These are phyloP conservation scores for Gallinago paraguaiae DNA, from an alignment of 2,113 vertebrate genomes.

Conservation along the genomic window DNA sequence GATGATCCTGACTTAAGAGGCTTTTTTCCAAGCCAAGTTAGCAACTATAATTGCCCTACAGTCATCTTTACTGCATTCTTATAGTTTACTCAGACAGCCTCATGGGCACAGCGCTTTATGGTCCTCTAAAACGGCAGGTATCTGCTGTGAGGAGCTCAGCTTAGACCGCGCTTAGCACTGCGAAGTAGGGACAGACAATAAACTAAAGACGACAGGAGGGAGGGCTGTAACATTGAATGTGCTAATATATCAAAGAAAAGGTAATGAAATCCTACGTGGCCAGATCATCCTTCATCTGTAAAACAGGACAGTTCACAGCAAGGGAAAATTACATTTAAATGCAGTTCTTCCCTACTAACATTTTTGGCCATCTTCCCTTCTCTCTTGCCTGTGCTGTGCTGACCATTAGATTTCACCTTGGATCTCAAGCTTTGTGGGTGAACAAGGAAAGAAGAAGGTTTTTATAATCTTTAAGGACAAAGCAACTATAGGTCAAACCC, in stretches of 20 bases:
- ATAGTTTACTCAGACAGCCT: not conserved
- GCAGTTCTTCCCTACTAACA: not conserved
- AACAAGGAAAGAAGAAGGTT: not conserved
- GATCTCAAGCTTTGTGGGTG: not conserved
- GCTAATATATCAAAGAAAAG: constrained; percentile 28
- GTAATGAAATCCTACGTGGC: not conserved
- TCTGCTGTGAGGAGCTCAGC: not conserved
- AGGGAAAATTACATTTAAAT: constrained; percentile 4
- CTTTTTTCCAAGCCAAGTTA: not conserved
- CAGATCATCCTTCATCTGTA: constrained; percentile 12
- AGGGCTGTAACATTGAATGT: constrained; percentile 36
- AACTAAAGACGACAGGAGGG: constrained; percentile 18
- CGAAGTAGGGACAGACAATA: not conserved
- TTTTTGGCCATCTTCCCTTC: not conserved
- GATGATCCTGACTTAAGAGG: not conserved
- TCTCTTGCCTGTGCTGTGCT: not conserved
- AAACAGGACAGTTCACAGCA: constrained; percentile 33
- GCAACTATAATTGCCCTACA: not conserved
- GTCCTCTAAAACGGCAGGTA: not conserved
- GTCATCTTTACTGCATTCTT: constrained; percentile 5
- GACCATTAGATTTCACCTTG: not conserved
- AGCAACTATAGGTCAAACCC: not conserved
- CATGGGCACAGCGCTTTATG: not conserved
- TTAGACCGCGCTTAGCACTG: not conserved
- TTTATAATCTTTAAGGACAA: not conserved